These are phyloP conservation scores for Drosophila pachea DNA, from an alignment of 1,140 invertebrate species.

Conservation along the genomic window DNA sequence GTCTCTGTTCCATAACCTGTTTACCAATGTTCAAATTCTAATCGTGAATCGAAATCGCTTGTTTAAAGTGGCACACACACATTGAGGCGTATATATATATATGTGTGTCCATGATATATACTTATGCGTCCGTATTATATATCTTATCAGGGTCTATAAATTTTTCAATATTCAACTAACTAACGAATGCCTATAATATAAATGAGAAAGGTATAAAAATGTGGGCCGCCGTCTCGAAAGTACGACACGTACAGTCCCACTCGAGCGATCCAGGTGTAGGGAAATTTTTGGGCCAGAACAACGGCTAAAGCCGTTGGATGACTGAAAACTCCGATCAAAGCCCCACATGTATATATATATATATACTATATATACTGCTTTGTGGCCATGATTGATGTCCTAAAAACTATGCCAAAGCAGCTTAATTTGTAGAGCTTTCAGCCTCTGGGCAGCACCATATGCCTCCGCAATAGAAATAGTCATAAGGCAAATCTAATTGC, in stretches of 20 bases:
- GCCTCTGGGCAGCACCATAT: neutral
- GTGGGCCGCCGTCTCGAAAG: constrained; percentile 17
- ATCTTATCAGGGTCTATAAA: constrained; percentile 62
- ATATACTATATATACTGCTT: too few relatives aligned
- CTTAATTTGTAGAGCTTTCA: neutral
- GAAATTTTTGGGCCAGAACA: neutral
- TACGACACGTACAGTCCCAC: constrained; percentile 41
- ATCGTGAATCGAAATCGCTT: constrained; percentile 72
- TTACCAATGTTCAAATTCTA: constrained; percentile 67
- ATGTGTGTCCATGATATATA: constrained; percentile 15
- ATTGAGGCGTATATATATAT: neutral
- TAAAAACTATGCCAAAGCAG: neutral
- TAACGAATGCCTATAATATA: constrained; percentile 60
- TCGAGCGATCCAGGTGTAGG: constrained; percentile 22
- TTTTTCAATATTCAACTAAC: constrained; percentile 62
- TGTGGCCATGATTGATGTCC: too few relatives aligned
- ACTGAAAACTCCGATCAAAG: neutral
- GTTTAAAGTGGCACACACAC: constrained; percentile 60
- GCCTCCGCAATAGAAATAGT: constrained; percentile 48
- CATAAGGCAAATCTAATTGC: constrained; percentile 72
- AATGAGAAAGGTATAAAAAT: constrained; percentile 54
- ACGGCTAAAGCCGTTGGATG: constrained; percentile 25
- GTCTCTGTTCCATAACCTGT: constrained; percentile 56
- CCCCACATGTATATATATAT: too few relatives aligned
- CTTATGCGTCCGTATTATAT: constrained; percentile 29